Percentiles rank a stretch among this genome's conserved stretches.
phyloP scores from a whole-genome alignment of 2,888 invertebrate genomes.

The Tupiocoris notatus region DNA sequence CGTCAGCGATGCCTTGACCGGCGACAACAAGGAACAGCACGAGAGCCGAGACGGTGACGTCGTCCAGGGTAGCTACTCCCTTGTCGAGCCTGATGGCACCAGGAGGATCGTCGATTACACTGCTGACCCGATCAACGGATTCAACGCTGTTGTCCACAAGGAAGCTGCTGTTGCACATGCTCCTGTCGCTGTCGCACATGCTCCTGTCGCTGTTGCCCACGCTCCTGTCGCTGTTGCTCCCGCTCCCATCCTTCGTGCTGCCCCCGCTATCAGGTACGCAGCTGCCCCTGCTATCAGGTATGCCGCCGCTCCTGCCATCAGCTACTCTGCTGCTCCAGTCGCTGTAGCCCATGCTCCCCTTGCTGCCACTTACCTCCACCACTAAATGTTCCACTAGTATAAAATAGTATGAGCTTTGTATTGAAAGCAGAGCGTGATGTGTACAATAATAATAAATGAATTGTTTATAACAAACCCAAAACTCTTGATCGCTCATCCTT shows the following conservation, averaged over 20 bases:
- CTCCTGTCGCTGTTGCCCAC: conserved; percentile 30
- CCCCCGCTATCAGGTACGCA: conserved; percentile 20
- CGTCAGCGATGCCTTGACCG: conserved; percentile 50
- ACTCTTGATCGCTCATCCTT: no score
- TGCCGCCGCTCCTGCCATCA: conserved; percentile 36
- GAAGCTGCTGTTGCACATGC: conserved; percentile 48
- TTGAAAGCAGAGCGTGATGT: conserved; percentile 31
- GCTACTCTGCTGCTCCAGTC: conserved; percentile 37
- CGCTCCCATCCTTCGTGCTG: conserved; percentile 15
- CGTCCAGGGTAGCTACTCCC: conserved; percentile 40
- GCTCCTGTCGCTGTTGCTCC: conserved; percentile 25
- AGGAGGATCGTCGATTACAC: conserved; percentile 39
- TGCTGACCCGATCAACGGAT: conserved; percentile 39
- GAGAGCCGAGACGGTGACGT: conserved; percentile 51
- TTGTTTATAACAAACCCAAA: background rate
- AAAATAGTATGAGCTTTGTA: conserved; percentile 16
- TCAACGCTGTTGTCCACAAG: conserved; percentile 49
- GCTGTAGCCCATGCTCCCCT: conserved; percentile 26
- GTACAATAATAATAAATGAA: conserved; percentile 25
- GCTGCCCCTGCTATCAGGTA: conserved; percentile 39
- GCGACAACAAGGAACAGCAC: conserved; percentile 52
- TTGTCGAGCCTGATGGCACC: conserved; percentile 34
- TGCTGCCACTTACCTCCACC: conserved; percentile 31
- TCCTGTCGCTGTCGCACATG: conserved; percentile 43
- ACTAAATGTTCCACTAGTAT: conserved; percentile 3